Conservation (phyloP, 2,797 vertebrate species). For the Sebastes variabilis region DNA sequence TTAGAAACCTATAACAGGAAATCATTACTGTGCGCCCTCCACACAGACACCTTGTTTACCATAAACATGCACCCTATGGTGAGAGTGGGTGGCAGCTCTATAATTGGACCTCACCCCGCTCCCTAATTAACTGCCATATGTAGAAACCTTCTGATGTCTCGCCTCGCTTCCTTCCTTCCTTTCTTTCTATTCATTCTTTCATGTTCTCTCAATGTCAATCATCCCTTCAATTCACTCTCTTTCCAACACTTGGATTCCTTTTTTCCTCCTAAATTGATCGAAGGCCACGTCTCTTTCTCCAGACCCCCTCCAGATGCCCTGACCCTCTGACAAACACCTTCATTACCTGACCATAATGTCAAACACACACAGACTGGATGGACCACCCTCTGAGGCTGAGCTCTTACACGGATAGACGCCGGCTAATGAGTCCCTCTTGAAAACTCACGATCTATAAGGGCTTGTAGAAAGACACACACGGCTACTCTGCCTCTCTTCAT, state of each 20-base stretch:
- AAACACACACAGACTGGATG: neutral
- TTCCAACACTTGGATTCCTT: neutral
- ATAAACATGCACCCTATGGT: conserved; percentile 13
- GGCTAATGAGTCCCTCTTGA: conserved; percentile 49
- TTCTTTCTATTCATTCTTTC: conserved; percentile 5
- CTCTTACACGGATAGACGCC: neutral
- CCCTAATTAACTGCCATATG: conserved; percentile 52
- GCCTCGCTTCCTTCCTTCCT: neutral
- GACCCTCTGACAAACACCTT: conserved; percentile 40
- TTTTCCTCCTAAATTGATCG: conserved; percentile 9
- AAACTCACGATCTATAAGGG: conserved; percentile 10
- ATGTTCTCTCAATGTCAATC: conserved; percentile 7
- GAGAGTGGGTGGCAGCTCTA: conserved; percentile 28
- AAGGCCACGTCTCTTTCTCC: neutral
- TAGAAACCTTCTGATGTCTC: conserved; percentile 37
- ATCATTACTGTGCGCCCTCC: conserved; percentile 2
- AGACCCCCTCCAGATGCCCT: conserved; percentile 39
- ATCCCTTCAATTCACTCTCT: neutral
- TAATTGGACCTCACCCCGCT: conserved; percentile 46
- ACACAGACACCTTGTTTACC: conserved; percentile 25
- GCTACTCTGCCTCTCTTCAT: neutral
- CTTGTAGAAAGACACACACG: neutral
- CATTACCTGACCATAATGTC: conserved; percentile 47
- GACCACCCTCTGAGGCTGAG: conserved; percentile 36
- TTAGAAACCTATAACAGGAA: conserved; percentile 25